Evolutionary conservation across 2,797 vertebrate genomes (phyloP).

Genomic region (Spea hammondii): DNA sequence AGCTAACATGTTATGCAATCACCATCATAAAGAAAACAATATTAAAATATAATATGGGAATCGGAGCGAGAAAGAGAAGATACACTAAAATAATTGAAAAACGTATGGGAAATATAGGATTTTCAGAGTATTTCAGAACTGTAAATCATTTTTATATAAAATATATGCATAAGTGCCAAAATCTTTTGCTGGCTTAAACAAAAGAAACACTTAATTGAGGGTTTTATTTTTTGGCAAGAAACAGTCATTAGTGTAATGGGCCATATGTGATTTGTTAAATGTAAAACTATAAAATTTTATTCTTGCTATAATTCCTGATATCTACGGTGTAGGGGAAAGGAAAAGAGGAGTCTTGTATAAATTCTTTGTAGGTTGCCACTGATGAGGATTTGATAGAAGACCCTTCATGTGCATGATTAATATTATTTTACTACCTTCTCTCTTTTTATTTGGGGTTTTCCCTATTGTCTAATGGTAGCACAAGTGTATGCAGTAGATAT

Average conservation of each 20-base stretch:
- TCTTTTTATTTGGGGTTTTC: background rate
- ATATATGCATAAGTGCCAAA: conserved; percentile 17
- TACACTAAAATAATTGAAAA: background rate
- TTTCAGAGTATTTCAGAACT: background rate
- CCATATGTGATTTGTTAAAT: conserved; percentile 49
- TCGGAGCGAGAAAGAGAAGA: background rate
- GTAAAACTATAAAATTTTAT: conserved; percentile 22
- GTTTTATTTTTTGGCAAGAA: conserved; percentile 44
- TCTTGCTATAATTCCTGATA: conserved; percentile 16
- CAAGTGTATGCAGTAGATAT: no score
- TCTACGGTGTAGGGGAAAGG: conserved; percentile 9
- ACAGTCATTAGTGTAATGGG: conserved; percentile 46
- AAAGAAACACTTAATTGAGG: conserved; percentile 18
- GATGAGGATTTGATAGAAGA: background rate
- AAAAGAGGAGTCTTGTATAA: background rate
- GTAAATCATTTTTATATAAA: background rate
- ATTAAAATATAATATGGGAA: background rate
- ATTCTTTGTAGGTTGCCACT: background rate
- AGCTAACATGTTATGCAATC: background rate
- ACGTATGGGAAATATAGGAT: background rate
- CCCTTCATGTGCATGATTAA: background rate
- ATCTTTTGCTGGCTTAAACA: conserved; percentile 13
- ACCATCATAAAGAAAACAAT: background rate
- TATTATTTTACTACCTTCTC: background rate
- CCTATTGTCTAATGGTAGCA: no score